Percentiles rank a stretch among this genome's conserved stretches.
Conservation (phyloP, 2,888 invertebrate genomes). For the Keiferia lycopersicella region DNA sequence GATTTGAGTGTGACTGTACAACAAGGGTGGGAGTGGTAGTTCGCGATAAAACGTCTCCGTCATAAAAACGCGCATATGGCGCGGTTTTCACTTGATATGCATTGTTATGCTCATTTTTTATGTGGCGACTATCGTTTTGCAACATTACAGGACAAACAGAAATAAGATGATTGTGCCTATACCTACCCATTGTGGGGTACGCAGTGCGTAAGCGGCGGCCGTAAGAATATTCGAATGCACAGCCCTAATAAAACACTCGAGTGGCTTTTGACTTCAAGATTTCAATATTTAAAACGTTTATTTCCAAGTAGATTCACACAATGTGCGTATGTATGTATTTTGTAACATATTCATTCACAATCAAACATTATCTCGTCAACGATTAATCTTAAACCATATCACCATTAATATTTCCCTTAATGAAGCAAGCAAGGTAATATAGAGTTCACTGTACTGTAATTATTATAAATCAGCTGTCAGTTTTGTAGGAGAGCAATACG, state of each 20-base stretch:
- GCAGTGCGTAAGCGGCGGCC: no score
- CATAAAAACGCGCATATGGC: conserved; percentile 20
- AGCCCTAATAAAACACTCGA: no score
- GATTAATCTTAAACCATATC: background rate
- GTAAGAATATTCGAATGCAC: no score
- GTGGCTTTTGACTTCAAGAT: no score
- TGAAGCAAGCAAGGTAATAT: background rate
- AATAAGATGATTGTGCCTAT: background rate
- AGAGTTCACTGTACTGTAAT: background rate
- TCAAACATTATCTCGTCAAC: background rate
- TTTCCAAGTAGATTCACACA: no score
- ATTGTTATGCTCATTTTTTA: conserved; percentile 17
- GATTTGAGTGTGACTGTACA: background rate
- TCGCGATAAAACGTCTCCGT: conserved; percentile 23
- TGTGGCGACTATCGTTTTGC: background rate
- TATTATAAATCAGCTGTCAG: conserved; percentile 18
- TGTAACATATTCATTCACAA: no score
- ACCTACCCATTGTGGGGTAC: no score
- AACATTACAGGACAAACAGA: background rate
- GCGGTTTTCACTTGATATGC: conserved; percentile 6
- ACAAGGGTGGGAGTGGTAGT: background rate
- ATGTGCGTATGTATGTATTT: no score
- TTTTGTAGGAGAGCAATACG: background rate
- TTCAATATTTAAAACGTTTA: no score
- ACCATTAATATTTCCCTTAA: background rate